Evolutionary conservation across 1,140 invertebrate species (phyloP), one percentile per base, ranked within the genome.

Genomic region (Lordiphosa stackelbergi): DNA sequence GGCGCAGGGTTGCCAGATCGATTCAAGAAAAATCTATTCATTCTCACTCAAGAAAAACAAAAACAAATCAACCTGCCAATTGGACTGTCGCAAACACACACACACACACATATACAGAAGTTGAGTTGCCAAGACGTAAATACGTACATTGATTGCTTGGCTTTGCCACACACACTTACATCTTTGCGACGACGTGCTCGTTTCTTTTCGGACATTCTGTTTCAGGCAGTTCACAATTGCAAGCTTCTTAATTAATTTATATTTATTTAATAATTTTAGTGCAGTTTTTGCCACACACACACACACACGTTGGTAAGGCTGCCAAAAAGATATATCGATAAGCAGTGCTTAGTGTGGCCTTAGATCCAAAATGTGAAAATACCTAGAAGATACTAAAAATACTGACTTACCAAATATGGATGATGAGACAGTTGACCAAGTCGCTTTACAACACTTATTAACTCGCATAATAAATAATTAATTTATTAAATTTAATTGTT

Each of bases 171-270:
- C 28, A 31, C 22, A 87, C 85, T 87, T 87, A 87, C 85, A 81
- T 87, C 86, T 66, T 87, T 87, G 47, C 86, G 85, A 36, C 86
- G 86, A 58, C 86, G 78, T 49, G 86, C 58, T 47, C 85, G 70
- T 73, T 86, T 87, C 59, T 87, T 87, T 62, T 87, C 86, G 35
- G 86, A 87, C 86, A 87, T 87, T 38, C 47, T 66, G 13, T 16
- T 5, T 48, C 31, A 61, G 38, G 40, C 40, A 22, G 5, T 40
- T 52, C 38, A 31, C 36, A 54, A 45, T 48, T 38, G 13, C n/a
- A 43, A 35, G 10, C 24, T 43, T 28, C 51, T 66, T 53, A 12
- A 19, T 36, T 31, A 78, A 66, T 69, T 58, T 12, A 57, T 55
- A 12, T 45, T 37, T 28, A 56, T 81, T 45, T 36, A 49, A 65